Conservation (phyloP, 2,888 invertebrate genomes). For the Melikaiella ostensackeni region DNA sequence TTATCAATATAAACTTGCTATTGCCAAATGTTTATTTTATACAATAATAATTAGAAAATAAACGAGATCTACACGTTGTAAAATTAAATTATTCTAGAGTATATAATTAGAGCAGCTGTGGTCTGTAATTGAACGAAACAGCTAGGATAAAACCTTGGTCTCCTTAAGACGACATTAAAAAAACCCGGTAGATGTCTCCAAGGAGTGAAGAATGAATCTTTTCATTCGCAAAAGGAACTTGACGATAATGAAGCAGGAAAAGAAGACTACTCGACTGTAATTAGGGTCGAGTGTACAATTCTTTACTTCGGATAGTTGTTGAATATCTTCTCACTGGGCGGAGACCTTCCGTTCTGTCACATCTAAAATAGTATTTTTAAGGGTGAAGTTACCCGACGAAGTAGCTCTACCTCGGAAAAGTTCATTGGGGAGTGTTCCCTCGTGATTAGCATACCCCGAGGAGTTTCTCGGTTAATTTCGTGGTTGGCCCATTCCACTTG, state of each 20-base stretch:
- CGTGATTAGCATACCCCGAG: conserved; percentile 19
- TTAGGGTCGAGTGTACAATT: background rate
- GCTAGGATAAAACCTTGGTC: background rate
- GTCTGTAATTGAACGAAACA: background rate
- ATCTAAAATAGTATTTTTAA: conserved; percentile 16
- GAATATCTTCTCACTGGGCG: conserved; percentile 16
- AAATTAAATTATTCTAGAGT: background rate
- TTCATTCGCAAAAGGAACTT: background rate
- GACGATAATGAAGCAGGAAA: background rate
- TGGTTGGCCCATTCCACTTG: conserved; percentile 11
- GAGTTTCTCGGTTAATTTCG: conserved; percentile 27
- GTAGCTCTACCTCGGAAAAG: background rate
- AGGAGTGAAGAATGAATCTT: background rate
- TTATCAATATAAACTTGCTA: no score
- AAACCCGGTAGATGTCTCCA: background rate
- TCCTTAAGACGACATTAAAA: background rate
- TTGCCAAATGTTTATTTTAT: no score
- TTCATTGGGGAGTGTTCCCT: background rate
- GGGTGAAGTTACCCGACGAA: background rate
- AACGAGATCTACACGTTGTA: no score
- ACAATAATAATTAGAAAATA: no score
- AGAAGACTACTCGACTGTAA: background rate
- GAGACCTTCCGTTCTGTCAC: conserved; percentile 15
- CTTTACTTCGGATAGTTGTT: conserved; percentile 1
- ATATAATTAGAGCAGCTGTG: background rate